Base-by-base conservation (phyloP, 92 coral and sea anemone genomes). In the Desmophyllum pertusum region DNA sequence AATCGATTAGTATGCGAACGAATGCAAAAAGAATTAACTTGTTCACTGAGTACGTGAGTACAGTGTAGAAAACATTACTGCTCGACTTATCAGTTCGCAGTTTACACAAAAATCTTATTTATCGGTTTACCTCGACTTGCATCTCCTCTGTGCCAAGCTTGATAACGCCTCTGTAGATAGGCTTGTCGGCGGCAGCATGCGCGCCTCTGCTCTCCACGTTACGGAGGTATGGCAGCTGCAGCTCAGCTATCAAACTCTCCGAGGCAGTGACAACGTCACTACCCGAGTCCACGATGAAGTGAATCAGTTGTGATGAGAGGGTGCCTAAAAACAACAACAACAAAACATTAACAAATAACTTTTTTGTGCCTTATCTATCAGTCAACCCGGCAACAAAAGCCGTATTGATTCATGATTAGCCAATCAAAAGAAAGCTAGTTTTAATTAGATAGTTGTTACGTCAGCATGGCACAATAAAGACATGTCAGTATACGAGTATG, bases 221-320 rank as follows among this genome's bases (percentile, higher is more conserved):
- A 29, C 87, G 80, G 0, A 91, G 17, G 18, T 88, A 89, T 31
- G 57, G 70, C 4, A 95, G 61, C 1, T 79, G 80, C 25, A 91
- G 31, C 9, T 50, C 52, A 3, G 62, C 69, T 17, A 93, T 83
- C 0, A 92, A 42, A 1, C 85, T 80, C 1, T 77, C 51, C 9
- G 66, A 81, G 3, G 81, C 92, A 1, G 98, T 95, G 4, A 95
- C 95, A 25, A 95, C 98, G 17, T 95, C 98, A 65, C 98, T 95
- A 9, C 93, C 98, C n/a, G 92, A 88, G 64, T 95, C 98, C 18
- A 95, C 91, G 6, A 93, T 76, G 64, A 92, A 93, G 25, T 89
- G 88, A 10, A 86, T 45, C 10, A 78, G 33, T 33, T 89, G 92
- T 17, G 92, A 80, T 13, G 81, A 76, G 37, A 70, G 71, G 53